These are phyloP conservation scores for Pipistrellus kuhlii DNA, from an alignment of 2,797 vertebrate species.

Conservation along the genomic window DNA sequence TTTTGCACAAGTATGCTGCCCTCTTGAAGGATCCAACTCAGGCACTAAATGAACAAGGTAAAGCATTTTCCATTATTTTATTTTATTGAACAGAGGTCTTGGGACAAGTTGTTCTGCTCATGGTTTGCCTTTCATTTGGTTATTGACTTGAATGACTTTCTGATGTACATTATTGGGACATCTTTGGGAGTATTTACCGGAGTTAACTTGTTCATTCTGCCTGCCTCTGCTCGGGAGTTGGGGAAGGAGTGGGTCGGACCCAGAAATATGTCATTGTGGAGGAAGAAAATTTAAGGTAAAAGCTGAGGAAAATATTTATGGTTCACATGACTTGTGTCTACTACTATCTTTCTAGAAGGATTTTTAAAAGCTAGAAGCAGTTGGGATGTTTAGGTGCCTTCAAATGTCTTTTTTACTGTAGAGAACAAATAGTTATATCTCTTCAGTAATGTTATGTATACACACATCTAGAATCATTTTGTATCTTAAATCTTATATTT, in stretches of 20 bases:
- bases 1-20: constrained; percentile 98
- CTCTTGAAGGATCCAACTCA: constrained; percentile 97
- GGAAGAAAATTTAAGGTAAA: neutral
- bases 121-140: neutral
- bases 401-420: constrained; percentile 31
- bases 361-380: neutral
- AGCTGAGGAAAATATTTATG: neutral
- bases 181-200: neutral
- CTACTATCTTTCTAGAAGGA: neutral
- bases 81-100: neutral
- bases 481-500: neutral
- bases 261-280: neutral
- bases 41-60: constrained; percentile 93
- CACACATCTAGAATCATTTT: neutral
- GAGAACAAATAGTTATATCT: neutral
- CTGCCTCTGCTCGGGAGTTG: neutral
- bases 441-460: neutral
- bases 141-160: constrained; percentile 1
- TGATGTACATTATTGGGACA: neutral
- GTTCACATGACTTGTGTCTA: neutral
- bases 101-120: neutral
- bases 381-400: neutral
- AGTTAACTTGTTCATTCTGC: neutral
- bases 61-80: constrained; percentile 1
- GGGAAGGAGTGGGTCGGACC: neutral